These are phyloP conservation scores for Sebastes trivittatus DNA, from an alignment of 2,797 vertebrate genomes.

Conservation along the genomic window DNA sequence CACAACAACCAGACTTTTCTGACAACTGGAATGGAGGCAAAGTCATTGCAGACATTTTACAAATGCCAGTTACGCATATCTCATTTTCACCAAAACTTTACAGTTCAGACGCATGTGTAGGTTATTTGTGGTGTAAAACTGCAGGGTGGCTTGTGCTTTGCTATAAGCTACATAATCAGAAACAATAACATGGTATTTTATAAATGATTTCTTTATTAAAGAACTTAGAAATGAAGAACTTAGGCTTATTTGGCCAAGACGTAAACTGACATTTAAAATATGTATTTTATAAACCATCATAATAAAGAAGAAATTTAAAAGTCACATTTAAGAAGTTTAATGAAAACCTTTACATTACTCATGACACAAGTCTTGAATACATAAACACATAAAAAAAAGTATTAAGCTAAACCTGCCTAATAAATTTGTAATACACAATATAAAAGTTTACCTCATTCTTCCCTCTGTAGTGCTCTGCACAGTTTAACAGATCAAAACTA, in stretches of 20 bases:
- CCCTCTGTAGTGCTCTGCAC: slow-evolving; percentile 20
- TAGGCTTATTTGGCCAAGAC: no score
- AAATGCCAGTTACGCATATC: background rate
- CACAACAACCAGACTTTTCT: slow-evolving; percentile 4
- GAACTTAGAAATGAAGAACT: background rate
- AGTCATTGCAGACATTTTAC: slow-evolving; percentile 43
- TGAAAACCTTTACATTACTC: background rate
- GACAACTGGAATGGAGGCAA: slow-evolving; percentile 14
- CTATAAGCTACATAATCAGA: background rate
- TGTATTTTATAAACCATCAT: background rate
- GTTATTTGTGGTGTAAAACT: background rate
- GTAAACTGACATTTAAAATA: background rate
- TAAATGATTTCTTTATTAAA: background rate
- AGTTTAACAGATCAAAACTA: slow-evolving; percentile 33
- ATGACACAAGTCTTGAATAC: background rate
- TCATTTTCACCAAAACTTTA: slow-evolving; percentile 23
- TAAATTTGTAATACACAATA: background rate
- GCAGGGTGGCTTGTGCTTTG: background rate
- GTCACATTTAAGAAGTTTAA: background rate
- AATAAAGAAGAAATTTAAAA: background rate
- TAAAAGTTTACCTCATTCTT: slow-evolving; percentile 42
- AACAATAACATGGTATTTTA: background rate
- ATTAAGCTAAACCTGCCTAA: background rate
- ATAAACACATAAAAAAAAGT: background rate
- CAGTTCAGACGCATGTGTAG: background rate